phyloP scores from a whole-genome alignment of 2,797 vertebrate species.

The Amniataba percoides region DNA sequence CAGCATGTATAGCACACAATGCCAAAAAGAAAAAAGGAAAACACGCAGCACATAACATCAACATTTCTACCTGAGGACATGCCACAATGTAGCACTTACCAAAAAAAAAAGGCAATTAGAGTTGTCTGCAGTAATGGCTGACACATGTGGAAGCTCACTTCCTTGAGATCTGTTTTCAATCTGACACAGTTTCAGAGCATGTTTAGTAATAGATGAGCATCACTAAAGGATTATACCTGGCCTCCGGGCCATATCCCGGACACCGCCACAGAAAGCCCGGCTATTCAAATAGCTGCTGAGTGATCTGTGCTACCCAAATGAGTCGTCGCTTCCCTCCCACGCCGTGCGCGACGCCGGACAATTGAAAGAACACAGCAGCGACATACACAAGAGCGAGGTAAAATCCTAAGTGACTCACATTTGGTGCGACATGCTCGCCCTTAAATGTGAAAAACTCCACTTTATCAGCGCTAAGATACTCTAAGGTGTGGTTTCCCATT shows the following conservation, averaged over 20 bases:
- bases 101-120: constrained; percentile 58
- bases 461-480: background rate
- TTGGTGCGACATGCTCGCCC: no score
- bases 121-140: constrained; percentile 74
- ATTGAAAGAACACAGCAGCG: constrained; percentile 8
- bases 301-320: constrained; percentile 63
- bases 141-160: constrained; percentile 73
- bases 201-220: constrained; percentile 76
- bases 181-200: constrained; percentile 68
- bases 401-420: background rate
- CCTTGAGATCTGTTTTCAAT: constrained; percentile 74
- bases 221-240: constrained; percentile 66
- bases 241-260: constrained; percentile 61
- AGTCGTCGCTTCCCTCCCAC: constrained; percentile 47
- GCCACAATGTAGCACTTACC: constrained; percentile 65
- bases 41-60: constrained; percentile 39
- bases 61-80: constrained; percentile 37
- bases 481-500: background rate
- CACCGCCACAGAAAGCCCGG: constrained; percentile 58
- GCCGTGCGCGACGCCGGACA: constrained; percentile 25
- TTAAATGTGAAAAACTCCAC: background rate
- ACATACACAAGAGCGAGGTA: background rate
- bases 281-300: constrained; percentile 68
- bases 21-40: constrained; percentile 29
- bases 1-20: constrained; percentile 25